Base-by-base conservation (phyloP, 2,797 vertebrate genomes). In the Erithacus rubecula region DNA sequence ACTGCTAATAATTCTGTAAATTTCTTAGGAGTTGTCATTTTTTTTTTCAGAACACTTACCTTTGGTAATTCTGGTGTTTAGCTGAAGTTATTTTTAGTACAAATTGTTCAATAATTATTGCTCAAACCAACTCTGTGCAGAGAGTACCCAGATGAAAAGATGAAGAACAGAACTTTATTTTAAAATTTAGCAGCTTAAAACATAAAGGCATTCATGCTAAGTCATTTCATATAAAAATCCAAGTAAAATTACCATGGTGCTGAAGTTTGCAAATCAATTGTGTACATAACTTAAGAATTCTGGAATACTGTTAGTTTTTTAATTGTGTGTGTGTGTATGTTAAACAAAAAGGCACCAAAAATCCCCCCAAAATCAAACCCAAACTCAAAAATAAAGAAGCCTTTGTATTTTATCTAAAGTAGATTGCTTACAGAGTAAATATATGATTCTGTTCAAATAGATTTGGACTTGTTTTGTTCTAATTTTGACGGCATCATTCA, bases 401-500 rank as follows among this genome's bases (percentile, higher is more conserved):
- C 20, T 84, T 93, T 87, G 29, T 53, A 65, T 87, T 89, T 90
- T 63, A 51, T 72, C 78, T 76, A 37, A 83, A 87, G 36, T 60
- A 64, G 32, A 65, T 18, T 64, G n/a, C 32, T 96, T 93, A 32
- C 16, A 26, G 47, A 88, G 26, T 20, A 75, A 74, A 90, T 16
- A 16, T 60, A 86, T 62, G 43, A 76, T 81, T 94, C 39, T 51
- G 22, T 82, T 93, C 39, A 67, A 46, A 86, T 43, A 69, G 24
- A 24, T 6, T 67, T 81, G 43, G 39, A 36, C 44, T 80, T 47
- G 10, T 80, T 90, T 74, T 64, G 53, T 60, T 72, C 87, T 89
- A 92, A 94, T 95, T 96, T 59, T 83, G 71, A 39, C 83, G 89
- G 27, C 80, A 95, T 87, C 74, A 79, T 89, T 75, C 93, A 96